A percentile compares a stretch with the other conserved stretches of the same genome.
Evolutionary conservation across 2,888 invertebrate species (phyloP).

Genomic region (Orchestes rusci): DNA sequence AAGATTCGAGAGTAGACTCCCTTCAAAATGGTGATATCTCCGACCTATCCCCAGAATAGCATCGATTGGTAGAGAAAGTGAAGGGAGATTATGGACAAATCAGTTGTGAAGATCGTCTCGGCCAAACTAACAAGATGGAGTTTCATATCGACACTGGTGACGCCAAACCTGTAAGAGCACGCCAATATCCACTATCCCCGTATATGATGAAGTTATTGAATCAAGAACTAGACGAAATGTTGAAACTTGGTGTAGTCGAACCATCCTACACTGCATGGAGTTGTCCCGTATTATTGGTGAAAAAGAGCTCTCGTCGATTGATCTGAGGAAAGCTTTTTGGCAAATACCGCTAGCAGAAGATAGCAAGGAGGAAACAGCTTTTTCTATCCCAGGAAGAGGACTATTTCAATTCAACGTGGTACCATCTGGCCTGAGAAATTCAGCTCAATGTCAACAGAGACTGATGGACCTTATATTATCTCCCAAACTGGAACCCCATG

Average conservation of each 20-base stretch:
- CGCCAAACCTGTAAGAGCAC: conserved; percentile 10
- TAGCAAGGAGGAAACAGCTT: conserved; percentile 31
- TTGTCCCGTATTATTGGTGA: background rate
- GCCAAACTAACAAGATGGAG: background rate
- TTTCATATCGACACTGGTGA: conserved; percentile 20
- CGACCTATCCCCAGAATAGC: no score
- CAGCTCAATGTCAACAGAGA: conserved; percentile 9
- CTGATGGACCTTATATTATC: conserved; percentile 17
- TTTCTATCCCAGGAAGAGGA: conserved; percentile 31
- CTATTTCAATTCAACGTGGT: conserved; percentile 26
- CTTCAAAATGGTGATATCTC: background rate
- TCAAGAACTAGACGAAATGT: conserved; percentile 20
- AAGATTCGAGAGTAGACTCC: background rate
- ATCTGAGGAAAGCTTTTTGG: conserved; percentile 18
- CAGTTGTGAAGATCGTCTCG: background rate
- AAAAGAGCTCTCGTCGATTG: conserved; percentile 20
- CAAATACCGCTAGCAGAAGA: conserved; percentile 13
- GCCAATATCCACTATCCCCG: conserved; percentile 13
- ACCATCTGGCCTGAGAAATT: conserved; percentile 11
- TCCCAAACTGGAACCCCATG: conserved; percentile 8
- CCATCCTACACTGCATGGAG: background rate
- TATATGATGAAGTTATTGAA: no score
- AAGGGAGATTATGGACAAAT: background rate
- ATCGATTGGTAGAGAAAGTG: background rate
- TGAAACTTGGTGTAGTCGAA: no score